Evolutionary conservation across 2,797 vertebrate species (phyloP), one percentile per base, ranked within the genome.

Genomic region (Rhinophrynus dorsalis): DNA sequence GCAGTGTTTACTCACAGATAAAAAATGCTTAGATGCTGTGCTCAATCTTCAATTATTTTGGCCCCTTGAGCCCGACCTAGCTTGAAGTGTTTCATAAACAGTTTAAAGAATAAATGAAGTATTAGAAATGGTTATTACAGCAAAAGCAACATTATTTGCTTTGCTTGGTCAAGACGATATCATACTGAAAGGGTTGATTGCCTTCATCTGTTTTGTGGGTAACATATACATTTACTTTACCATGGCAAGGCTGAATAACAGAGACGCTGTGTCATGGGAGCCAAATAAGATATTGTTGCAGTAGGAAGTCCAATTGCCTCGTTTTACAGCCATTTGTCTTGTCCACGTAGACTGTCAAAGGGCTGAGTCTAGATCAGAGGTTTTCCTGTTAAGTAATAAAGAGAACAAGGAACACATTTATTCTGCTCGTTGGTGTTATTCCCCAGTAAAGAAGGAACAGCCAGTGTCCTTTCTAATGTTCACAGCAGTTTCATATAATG

Each of bases 21-120:
- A 37, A 76, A 75, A 69, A 64, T 80, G 54, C 72, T 77, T 77
- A 79, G 11, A 79, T 57, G 50, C 55, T 45, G 67, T 77, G 40
- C 68, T 83, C 79, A 82, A 77, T 84, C 77, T 81, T 68, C 75
- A 74, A 33, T 84, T 79, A 79, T 80, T 81, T 71, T 82, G 84
- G 44, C 32, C 52, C 63, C 74, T 56, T 60, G 5, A 6, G 66
- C 72, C 74, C 77, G 74, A 80, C 71, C 76, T 71, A 67, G 75
- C 73, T 80, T 77, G 77, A 81, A 85, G 66, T 81, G 62, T 79
- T 84, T 79, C 75, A 81, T 83, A 83, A 83, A 81, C 79, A 78
- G 74, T 80, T 82, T 77, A 77, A 84, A 82, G 62, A 78, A 78
- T 78, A 80, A 83, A 80, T 79, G 51, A 83, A 78, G 73, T 80